Percentiles rank a stretch among this genome's conserved stretches.
These are phyloP conservation scores for Carterocephalus palaemon DNA, from an alignment of 2,888 invertebrate genomes.

Conservation along the genomic window DNA sequence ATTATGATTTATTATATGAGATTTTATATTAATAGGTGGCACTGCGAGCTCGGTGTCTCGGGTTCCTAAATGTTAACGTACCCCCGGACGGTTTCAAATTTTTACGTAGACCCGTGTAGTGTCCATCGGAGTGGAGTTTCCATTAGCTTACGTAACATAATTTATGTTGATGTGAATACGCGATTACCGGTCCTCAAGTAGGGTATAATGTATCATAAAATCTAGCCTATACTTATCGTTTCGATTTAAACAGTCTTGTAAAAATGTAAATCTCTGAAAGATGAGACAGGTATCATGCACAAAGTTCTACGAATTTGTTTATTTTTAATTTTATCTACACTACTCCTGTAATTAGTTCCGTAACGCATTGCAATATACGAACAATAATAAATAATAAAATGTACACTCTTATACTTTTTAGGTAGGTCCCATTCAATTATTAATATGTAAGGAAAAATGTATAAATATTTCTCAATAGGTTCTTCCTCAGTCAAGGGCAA, in stretches of 20 bases:
- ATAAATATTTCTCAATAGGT: constrained; percentile 67
- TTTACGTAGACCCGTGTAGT: constrained; percentile 34
- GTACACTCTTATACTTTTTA: constrained; percentile 59
- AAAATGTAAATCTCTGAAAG: constrained; percentile 63
- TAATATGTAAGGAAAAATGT: constrained; percentile 72
- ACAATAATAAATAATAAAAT: constrained; percentile 59
- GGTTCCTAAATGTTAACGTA: constrained; percentile 53
- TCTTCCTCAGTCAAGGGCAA: constrained; percentile 55
- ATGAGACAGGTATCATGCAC: constrained; percentile 67
- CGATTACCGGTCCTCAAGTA: constrained; percentile 61
- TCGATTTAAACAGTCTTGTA: constrained; percentile 56
- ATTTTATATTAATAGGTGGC: constrained; percentile 67
- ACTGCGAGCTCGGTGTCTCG: constrained; percentile 48
- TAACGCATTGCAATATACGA: constrained; percentile 59
- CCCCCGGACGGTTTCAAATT: constrained; percentile 29
- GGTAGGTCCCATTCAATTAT: constrained; percentile 76
- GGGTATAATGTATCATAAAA: constrained; percentile 65
- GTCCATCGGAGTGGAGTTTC: constrained; percentile 45
- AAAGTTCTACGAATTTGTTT: constrained; percentile 64
- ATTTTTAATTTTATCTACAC: constrained; percentile 42
- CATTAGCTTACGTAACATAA: constrained; percentile 61
- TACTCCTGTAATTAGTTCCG: constrained; percentile 46
- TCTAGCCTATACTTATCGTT: constrained; percentile 60
- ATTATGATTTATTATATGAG: constrained; percentile 69
- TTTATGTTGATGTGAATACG: constrained; percentile 52